phyloP scores from a whole-genome alignment of 2,888 invertebrate genomes.

The Melolontha melolontha region DNA sequence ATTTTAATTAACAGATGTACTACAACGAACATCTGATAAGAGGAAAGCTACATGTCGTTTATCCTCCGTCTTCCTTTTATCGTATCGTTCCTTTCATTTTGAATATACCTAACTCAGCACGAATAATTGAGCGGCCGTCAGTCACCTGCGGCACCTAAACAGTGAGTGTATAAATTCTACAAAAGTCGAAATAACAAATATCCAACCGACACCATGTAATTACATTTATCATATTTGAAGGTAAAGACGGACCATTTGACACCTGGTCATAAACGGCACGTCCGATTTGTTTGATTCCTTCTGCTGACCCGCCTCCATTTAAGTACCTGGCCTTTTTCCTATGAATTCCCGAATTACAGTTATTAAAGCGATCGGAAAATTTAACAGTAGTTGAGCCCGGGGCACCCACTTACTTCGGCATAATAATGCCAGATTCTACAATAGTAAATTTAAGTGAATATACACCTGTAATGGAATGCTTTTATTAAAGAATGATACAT shows the following conservation, averaged over 20 bases:
- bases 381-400: conserved; percentile 44
- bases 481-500: too few species aligned
- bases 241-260: conserved; percentile 49
- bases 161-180: conserved; percentile 50
- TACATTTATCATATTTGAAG: conserved; percentile 49
- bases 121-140: conserved; percentile 44
- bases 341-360: conserved; percentile 47
- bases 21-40: conserved; percentile 45
- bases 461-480: too few species aligned
- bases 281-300: conserved; percentile 41
- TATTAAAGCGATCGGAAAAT: conserved; percentile 45
- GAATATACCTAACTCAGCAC: conserved; percentile 38
- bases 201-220: conserved; percentile 50
- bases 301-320: conserved; percentile 46
- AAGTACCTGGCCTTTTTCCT: conserved; percentile 47
- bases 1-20: conserved; percentile 53
- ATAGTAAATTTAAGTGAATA: too few species aligned
- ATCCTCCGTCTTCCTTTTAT: conserved; percentile 23
- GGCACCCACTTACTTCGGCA: too few species aligned
- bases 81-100: conserved; percentile 7
- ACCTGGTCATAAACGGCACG: conserved; percentile 48
- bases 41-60: conserved; percentile 29
- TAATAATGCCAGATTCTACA: too few species aligned
- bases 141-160: conserved; percentile 50
- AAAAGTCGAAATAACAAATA: conserved; percentile 53